phyloP scores from a whole-genome alignment of 1,140 invertebrate genomes.

The Procambarus virginalis region DNA sequence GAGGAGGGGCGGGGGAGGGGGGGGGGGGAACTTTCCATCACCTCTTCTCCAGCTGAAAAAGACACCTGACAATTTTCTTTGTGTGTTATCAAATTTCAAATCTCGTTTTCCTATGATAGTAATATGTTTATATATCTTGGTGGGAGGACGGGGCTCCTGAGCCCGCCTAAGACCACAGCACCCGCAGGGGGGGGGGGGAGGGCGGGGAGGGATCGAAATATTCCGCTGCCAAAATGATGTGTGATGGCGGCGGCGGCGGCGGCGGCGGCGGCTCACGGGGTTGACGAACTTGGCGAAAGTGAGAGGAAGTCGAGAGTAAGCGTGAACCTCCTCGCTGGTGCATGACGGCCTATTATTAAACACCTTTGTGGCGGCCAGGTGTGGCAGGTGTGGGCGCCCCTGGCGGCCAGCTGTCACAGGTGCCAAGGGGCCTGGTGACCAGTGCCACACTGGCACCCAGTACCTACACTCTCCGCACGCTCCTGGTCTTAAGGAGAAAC shows the following conservation, averaged over 20 bases:
- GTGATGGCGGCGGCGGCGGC: neutral
- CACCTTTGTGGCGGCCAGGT: neutral
- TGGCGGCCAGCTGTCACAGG: neutral
- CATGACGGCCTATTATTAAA: neutral
- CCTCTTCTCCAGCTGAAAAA: neutral
- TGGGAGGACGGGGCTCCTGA: too few relatives aligned
- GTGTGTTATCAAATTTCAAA: neutral
- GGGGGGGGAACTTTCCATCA: neutral
- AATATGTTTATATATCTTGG: neutral
- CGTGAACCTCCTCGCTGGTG: constrained; percentile 4
- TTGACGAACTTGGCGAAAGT: constrained; percentile 33
- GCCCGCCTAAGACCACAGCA: too few relatives aligned
- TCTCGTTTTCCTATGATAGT: neutral
- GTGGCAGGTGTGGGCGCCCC: neutral
- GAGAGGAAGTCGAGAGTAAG: constrained; percentile 16
- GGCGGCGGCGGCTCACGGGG: neutral
- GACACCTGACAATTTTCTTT: neutral
- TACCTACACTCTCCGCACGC: too few relatives aligned
- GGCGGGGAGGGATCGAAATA: neutral
- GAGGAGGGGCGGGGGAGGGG: neutral
- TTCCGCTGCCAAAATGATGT: neutral
- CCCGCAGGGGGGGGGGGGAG: neutral
- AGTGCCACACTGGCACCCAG: neutral
- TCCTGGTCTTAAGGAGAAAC: too few relatives aligned
- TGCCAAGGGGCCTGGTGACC: neutral